These are phyloP conservation scores for Platorchestia sp. DNA, from an alignment of 1,140 invertebrate genomes.

Conservation along the genomic window DNA sequence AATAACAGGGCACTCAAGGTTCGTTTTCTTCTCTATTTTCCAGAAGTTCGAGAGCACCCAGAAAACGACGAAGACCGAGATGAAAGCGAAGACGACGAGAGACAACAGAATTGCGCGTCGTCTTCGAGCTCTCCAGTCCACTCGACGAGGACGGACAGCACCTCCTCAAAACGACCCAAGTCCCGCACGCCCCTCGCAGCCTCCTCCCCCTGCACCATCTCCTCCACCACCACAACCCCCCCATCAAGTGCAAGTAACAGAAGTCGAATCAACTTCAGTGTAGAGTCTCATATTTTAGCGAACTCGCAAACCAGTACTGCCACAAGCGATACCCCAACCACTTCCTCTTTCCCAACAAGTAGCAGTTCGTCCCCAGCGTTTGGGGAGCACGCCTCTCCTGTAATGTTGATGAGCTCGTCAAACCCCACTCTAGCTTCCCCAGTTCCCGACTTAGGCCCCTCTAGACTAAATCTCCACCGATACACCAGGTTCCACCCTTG, in stretches of 20 bases:
- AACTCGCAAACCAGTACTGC: slow-evolving; percentile 24
- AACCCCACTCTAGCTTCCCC: not conserved
- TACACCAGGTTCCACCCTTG: slow-evolving; percentile 18
- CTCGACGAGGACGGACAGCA: slow-evolving; percentile 57
- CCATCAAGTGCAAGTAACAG: slow-evolving; percentile 63
- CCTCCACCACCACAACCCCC: slow-evolving; percentile 60
- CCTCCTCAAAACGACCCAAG: slow-evolving; percentile 56
- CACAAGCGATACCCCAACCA: not conserved
- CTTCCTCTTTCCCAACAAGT: not conserved
- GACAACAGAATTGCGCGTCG: not conserved
- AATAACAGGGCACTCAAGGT: not conserved
- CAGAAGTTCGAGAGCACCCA: not conserved
- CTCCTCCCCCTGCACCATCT: slow-evolving; percentile 60
- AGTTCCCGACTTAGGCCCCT: slow-evolving; percentile 7
- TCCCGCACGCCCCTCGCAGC: slow-evolving; percentile 60
- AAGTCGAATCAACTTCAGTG: slow-evolving; percentile 66
- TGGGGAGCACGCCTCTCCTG: not conserved
- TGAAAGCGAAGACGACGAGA: slow-evolving; percentile 60
- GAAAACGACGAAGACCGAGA: slow-evolving; percentile 46
- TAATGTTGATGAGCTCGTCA: slow-evolving; percentile 20
- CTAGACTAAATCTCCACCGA: slow-evolving; percentile 9
- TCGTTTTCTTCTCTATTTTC: not conserved
- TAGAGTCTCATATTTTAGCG: slow-evolving; percentile 63
- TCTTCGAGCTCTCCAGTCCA: slow-evolving; percentile 59
- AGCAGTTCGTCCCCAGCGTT: not conserved